Evolutionary conservation across 1,140 invertebrate genomes (phyloP), one percentile per base, ranked within the genome.

Genomic region (Listronotus bonariensis): DNA sequence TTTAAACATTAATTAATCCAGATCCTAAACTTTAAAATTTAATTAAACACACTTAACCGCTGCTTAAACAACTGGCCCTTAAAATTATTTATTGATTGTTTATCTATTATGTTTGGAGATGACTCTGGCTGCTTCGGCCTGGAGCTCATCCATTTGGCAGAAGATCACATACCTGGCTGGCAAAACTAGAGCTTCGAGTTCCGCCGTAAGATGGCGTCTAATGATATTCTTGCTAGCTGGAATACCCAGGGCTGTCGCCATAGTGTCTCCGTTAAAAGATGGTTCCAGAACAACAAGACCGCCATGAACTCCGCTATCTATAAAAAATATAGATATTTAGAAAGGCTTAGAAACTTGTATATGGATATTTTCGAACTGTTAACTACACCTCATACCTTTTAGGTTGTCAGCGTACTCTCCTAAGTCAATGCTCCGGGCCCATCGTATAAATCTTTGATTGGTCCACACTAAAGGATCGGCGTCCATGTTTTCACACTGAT

Each of bases 401-500:
- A 97, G 82, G 79, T 96, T 96, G 65, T 95, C 92, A 66, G 93
- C 91, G 76, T 95, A 97, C 83, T 97, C 95, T 46, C 88, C 89
- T 70, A 97, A 84, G 81, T 97, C 94, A 75, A 97, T 96, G 77
- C 90, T 92, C 71, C 91, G 85, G 17, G 93, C 91, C 95, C 94
- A 97, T 73, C 91, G 87, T 63, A 96, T 91, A 75, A 96, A 93
- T 74, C 93, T 86, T 73, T 95, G 89, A 82, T 96, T 96, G 64
- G 93, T 96, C 95, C 95, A 97, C 17, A 97, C 93, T 54, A 97
- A 81, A 40, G 93, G 93, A 83, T 97, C 93, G 15, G 88, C 88
- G 75, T 95, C 91, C 41, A 91, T 87, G 71, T 87, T 88, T 76
- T 96, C 93, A 76, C 92, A 93, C 74, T 94, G 91, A 75, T 92